Conservation (phyloP, 2,888 invertebrate genomes). For the Ichneumoninae sp. region DNA sequence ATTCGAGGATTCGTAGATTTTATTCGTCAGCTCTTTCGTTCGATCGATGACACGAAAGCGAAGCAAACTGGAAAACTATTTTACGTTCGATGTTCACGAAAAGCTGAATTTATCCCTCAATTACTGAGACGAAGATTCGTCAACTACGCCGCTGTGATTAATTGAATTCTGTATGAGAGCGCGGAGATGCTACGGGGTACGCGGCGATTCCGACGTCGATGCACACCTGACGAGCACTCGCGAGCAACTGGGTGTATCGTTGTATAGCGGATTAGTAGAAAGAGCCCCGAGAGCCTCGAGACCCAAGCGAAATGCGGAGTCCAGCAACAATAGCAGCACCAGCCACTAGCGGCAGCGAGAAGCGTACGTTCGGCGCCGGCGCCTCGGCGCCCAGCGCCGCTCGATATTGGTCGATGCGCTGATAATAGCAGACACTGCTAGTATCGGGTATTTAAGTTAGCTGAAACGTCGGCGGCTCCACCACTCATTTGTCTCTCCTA, state of each 20-base stretch:
- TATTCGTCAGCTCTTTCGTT: not conserved
- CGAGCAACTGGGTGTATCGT: conserved; percentile 72
- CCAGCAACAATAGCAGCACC: conserved; percentile 29
- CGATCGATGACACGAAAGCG: not conserved
- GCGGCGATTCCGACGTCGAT: conserved; percentile 48
- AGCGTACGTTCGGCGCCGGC: conserved; percentile 43
- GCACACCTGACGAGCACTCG: conserved; percentile 71
- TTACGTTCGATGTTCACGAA: not conserved
- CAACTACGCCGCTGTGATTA: not conserved
- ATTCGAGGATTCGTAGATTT: not conserved
- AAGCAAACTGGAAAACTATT: not conserved
- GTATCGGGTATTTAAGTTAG: not conserved
- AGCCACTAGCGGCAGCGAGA: conserved; percentile 10
- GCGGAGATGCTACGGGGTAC: conserved; percentile 13
- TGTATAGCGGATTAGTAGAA: not conserved
- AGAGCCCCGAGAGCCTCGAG: not conserved
- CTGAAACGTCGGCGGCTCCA: not conserved
- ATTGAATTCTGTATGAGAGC: not conserved
- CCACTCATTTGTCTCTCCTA: not conserved
- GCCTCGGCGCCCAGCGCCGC: conserved; percentile 73
- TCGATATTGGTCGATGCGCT: conserved; percentile 73
- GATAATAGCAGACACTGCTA: not conserved
- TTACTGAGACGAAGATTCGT: not conserved
- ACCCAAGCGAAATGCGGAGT: not conserved
- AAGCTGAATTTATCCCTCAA: not conserved